Percentiles rank a stretch among this genome's conserved stretches.
Conservation (phyloP, 1,140 invertebrate species). For the Leptinotarsa texana region DNA sequence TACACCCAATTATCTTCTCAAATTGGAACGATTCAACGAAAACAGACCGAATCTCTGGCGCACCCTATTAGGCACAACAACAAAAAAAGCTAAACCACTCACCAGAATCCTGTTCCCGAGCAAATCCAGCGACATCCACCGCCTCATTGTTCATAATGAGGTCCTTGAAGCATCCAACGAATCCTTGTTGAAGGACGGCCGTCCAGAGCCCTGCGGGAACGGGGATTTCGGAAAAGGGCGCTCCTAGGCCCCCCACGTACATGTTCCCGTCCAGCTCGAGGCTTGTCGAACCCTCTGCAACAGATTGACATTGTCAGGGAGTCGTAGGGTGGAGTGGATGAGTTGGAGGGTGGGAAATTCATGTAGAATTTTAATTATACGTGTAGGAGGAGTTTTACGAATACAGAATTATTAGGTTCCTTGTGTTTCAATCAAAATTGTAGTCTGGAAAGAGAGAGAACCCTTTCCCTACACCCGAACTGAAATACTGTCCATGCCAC, state of each 20-base stretch:
- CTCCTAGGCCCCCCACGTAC: conserved; percentile 86
- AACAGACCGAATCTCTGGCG: too few species aligned
- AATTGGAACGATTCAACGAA: too few species aligned
- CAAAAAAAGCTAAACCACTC: conserved; percentile 40
- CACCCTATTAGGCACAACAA: too few species aligned
- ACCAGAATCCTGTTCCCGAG: conserved; percentile 88
- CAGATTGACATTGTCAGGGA: conserved; percentile 31
- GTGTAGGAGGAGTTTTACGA: too few species aligned
- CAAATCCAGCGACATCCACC: conserved; percentile 87
- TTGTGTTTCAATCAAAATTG: too few species aligned
- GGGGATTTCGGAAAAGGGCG: conserved; percentile 71
- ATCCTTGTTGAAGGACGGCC: conserved; percentile 84
- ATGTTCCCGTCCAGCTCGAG: conserved; percentile 87
- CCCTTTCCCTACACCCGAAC: too few species aligned
- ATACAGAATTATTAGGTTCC: too few species aligned
- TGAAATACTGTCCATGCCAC: too few species aligned
- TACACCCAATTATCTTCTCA: too few species aligned
- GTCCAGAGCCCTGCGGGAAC: conserved; percentile 91
- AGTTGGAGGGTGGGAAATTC: too few species aligned
- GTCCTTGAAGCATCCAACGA: conserved; percentile 94
- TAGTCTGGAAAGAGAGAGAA: too few species aligned
- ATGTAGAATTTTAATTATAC: too few species aligned
- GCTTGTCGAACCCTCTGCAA: conserved; percentile 79
- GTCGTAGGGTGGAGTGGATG: neutral
- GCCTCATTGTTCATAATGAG: conserved; percentile 90